Conservation (phyloP, 2,797 vertebrate species). For the Alosa sapidissima region DNA sequence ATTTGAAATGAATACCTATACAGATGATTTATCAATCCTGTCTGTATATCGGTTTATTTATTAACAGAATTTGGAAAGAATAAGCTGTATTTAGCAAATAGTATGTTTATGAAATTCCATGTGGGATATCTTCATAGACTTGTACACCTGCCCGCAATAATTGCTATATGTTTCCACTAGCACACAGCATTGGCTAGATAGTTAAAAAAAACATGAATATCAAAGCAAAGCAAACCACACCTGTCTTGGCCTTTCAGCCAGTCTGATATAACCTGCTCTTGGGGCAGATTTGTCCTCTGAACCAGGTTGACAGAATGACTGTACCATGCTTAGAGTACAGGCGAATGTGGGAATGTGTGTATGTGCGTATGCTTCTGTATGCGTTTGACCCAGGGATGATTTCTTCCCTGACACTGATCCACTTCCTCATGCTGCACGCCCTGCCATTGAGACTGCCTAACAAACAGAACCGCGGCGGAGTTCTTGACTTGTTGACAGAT, state of each 20-base stretch:
- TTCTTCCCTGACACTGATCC: background rate
- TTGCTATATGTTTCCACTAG: background rate
- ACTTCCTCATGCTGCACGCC: background rate
- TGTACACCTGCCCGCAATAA: background rate
- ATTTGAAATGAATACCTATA: background rate
- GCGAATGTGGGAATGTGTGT: conserved; percentile 10
- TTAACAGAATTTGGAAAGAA: too few relatives aligned
- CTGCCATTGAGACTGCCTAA: conserved; percentile 16
- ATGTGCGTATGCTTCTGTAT: background rate
- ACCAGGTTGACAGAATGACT: background rate
- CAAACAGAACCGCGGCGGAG: conserved; percentile 5
- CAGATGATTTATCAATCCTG: background rate
- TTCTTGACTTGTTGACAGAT: conserved; percentile 25
- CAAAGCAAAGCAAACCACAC: background rate
- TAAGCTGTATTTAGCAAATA: too few relatives aligned
- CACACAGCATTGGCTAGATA: background rate
- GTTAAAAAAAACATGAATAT: background rate
- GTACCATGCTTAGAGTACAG: background rate
- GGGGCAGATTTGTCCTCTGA: background rate
- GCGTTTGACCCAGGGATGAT: background rate
- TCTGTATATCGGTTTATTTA: too few relatives aligned
- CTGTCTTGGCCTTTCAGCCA: background rate
- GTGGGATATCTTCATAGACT: background rate
- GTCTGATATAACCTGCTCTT: background rate
- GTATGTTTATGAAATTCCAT: too few relatives aligned